Conservation (phyloP, 2,113 vertebrate species). For the Conger conger region DNA sequence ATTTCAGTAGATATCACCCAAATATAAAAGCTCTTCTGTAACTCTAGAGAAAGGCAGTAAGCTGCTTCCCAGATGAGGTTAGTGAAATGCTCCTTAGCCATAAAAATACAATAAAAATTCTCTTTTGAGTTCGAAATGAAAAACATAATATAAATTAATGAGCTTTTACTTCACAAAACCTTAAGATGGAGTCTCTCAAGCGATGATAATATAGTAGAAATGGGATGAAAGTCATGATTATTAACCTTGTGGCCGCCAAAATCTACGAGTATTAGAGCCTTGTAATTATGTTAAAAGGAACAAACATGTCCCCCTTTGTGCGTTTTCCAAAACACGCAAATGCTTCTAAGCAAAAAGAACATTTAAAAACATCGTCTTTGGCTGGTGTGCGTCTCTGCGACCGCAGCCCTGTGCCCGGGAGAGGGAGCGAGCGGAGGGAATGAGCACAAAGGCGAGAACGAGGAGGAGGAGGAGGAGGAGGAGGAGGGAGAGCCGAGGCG, state of each 20-base stretch:
- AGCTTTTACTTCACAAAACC: background rate
- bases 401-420: conserved; percentile 7
- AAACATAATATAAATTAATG: background rate
- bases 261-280: background rate
- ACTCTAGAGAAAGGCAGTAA: too few species aligned
- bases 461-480: conserved; percentile 5
- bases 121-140: background rate
- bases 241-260: background rate
- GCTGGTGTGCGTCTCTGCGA: background rate
- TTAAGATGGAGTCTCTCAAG: background rate
- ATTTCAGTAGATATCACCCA: too few species aligned
- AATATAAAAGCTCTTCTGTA: too few species aligned
- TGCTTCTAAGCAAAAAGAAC: background rate
- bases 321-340: background rate
- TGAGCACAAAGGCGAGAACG: too few species aligned
- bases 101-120: too few species aligned
- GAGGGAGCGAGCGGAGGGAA: too few species aligned
- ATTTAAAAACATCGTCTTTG: background rate
- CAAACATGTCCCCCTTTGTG: background rate
- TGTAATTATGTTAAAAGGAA: background rate
- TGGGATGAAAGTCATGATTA: background rate
- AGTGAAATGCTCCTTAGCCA: too few species aligned
- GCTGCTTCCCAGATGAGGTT: too few species aligned
- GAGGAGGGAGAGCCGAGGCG: conserved; percentile 18
- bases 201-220: background rate